These are phyloP conservation scores for Dunckerocampus dactyliophorus DNA, from an alignment of 2,113 vertebrate species.

Conservation along the genomic window DNA sequence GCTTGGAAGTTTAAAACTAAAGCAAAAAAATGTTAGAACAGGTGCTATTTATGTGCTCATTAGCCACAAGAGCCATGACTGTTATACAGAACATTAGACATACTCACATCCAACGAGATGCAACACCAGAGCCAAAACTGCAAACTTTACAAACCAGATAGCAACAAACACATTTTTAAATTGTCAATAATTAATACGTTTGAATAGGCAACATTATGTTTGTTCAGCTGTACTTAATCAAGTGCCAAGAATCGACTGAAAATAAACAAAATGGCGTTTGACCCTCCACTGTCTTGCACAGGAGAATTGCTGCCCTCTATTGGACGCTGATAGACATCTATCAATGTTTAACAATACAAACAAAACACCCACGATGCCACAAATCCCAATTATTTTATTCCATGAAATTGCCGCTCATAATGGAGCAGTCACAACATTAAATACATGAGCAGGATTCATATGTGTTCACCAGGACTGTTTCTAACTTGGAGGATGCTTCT, in stretches of 20 bases:
- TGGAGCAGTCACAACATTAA: background rate
- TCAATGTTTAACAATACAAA: background rate
- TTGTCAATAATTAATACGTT: too few relatives aligned
- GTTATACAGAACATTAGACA: too few relatives aligned
- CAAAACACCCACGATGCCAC: background rate
- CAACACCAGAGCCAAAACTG: too few relatives aligned
- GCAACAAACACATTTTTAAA: too few relatives aligned
- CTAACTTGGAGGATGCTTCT: slow-evolving; percentile 49
- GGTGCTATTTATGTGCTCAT: too few relatives aligned
- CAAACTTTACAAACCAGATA: too few relatives aligned
- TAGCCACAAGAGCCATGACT: too few relatives aligned
- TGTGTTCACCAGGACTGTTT: background rate
- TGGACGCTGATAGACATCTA: slow-evolving; percentile 43
- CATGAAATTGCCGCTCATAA: slow-evolving; percentile 2
- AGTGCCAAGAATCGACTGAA: background rate
- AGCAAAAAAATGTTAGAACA: slow-evolving; percentile 7
- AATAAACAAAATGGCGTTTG: slow-evolving; percentile 63
- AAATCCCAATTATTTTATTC: slow-evolving; percentile 27
- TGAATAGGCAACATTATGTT: too few relatives aligned
- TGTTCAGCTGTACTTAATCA: background rate
- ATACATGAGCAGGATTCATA: background rate
- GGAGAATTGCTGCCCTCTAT: slow-evolving; percentile 66
- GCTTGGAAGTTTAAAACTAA: slow-evolving; percentile 4
- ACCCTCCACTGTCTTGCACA: background rate
- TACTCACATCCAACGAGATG: too few relatives aligned